These are phyloP conservation scores for Helobdella robusta DNA, from an alignment of 2,888 invertebrate species.

Conservation along the genomic window DNA sequence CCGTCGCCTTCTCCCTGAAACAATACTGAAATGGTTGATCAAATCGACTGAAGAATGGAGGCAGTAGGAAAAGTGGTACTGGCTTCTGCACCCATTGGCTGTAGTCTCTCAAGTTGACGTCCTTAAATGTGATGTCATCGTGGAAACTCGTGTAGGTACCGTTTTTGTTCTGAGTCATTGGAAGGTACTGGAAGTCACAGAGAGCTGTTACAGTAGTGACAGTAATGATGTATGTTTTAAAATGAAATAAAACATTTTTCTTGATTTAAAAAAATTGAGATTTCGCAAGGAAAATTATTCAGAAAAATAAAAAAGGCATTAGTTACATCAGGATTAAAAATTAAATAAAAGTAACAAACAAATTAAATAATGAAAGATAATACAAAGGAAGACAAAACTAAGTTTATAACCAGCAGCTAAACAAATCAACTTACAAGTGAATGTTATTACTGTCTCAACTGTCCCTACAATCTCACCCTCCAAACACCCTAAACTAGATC, in stretches of 20 bases:
- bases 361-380: no score
- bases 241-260: no score
- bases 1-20: slow-evolving; percentile 35
- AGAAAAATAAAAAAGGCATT: no score
- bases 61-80: slow-evolving; percentile 63
- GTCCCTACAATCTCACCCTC: slow-evolving; percentile 48
- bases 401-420: no score
- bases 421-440: slow-evolving; percentile 53
- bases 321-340: no score
- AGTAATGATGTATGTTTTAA: no score
- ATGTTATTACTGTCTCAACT: slow-evolving; percentile 47
- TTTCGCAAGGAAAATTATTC: no score
- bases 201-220: slow-evolving; percentile 57
- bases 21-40: slow-evolving; percentile 55
- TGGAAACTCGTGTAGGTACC: slow-evolving; percentile 36
- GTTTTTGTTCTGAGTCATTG: slow-evolving; percentile 52
- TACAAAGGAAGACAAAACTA: no score
- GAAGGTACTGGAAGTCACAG: slow-evolving; percentile 84
- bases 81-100: slow-evolving; percentile 58
- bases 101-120: slow-evolving; percentile 36
- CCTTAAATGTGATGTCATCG: slow-evolving; percentile 37
- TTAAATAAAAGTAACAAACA: no score
- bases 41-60: slow-evolving; percentile 67
- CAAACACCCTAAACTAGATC: slow-evolving; percentile 28
- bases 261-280: no score